phyloP scores from a whole-genome alignment of 1,140 invertebrate species.

The Ips nitidus region DNA sequence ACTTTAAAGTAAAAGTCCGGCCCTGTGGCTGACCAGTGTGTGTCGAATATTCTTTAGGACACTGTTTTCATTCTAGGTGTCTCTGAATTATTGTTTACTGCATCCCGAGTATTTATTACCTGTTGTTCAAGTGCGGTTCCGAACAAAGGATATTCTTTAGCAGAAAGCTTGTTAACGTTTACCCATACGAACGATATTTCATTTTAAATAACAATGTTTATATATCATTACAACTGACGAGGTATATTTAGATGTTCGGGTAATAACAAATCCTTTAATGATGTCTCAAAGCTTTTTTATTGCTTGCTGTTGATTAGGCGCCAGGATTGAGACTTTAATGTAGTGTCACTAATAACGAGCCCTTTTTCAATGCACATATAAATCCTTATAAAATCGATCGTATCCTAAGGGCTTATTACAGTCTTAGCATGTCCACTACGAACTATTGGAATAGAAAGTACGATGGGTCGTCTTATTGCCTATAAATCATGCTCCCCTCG shows the following conservation, averaged over 20 bases:
- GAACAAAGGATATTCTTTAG: slow-evolving; percentile 51
- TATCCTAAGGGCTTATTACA: no score
- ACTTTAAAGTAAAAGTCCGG: slow-evolving; percentile 8
- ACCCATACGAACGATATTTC: slow-evolving; percentile 47
- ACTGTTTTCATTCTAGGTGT: slow-evolving; percentile 49
- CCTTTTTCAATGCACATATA: background rate
- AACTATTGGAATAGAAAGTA: no score
- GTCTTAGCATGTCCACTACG: no score
- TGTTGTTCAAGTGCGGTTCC: slow-evolving; percentile 50
- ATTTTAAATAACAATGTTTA: slow-evolving; percentile 52
- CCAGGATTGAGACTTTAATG: background rate
- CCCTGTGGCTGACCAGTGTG: slow-evolving; percentile 37
- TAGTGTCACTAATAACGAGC: background rate
- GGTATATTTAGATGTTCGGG: slow-evolving; percentile 47
- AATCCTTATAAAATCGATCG: no score
- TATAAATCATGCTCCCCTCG: slow-evolving; percentile 38
- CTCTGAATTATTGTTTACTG: slow-evolving; percentile 49
- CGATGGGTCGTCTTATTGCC: slow-evolving; percentile 11
- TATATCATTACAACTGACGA: slow-evolving; percentile 48
- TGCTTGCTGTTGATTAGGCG: slow-evolving; percentile 9
- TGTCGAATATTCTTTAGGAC: slow-evolving; percentile 49
- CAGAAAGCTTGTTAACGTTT: slow-evolving; percentile 50
- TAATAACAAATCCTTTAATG: slow-evolving; percentile 43
- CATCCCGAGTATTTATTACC: slow-evolving; percentile 48
- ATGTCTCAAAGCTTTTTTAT: slow-evolving; percentile 24